These are phyloP conservation scores for Periphyllus acericola DNA, from an alignment of 2,888 invertebrate species.

Conservation along the genomic window DNA sequence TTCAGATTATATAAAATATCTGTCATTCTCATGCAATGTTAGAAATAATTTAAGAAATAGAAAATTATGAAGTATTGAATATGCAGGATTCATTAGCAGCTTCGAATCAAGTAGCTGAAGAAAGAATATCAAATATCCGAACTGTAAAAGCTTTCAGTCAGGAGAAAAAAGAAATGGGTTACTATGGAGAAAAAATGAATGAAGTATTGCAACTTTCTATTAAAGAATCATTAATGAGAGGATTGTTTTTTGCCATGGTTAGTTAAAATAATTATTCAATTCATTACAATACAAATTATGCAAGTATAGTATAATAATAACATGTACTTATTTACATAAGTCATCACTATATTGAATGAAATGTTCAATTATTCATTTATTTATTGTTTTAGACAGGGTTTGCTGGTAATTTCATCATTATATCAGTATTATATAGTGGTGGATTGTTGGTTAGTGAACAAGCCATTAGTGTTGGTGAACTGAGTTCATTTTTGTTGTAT, in stretches of 20 bases:
- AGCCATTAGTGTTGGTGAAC: constrained; percentile 82
- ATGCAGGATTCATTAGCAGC: constrained; percentile 71
- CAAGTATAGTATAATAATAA: not conserved
- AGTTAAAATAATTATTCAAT: constrained; percentile 63
- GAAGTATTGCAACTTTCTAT: constrained; percentile 82
- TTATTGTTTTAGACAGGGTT: constrained; percentile 77
- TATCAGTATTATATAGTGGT: constrained; percentile 92
- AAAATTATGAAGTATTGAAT: constrained; percentile 67
- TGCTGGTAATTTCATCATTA: constrained; percentile 88
- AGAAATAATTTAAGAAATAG: not conserved
- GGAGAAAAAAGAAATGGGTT: constrained; percentile 79
- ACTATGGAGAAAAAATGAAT: constrained; percentile 76
- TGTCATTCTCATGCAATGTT: not conserved
- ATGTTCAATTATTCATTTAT: constrained; percentile 23
- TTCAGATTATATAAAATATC: not conserved
- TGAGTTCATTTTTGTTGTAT: constrained; percentile 94
- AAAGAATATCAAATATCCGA: constrained; percentile 88
- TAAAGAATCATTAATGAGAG: constrained; percentile 86
- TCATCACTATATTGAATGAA: not conserved
- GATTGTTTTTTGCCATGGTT: constrained; percentile 91
- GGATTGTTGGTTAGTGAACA: constrained; percentile 87
- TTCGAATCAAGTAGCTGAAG: constrained; percentile 83
- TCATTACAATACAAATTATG: not conserved
- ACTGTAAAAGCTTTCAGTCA: constrained; percentile 94
- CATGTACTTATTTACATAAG: not conserved